phyloP scores from a whole-genome alignment of 2,797 vertebrate genomes.

The Chrysocyon brachyurus region DNA sequence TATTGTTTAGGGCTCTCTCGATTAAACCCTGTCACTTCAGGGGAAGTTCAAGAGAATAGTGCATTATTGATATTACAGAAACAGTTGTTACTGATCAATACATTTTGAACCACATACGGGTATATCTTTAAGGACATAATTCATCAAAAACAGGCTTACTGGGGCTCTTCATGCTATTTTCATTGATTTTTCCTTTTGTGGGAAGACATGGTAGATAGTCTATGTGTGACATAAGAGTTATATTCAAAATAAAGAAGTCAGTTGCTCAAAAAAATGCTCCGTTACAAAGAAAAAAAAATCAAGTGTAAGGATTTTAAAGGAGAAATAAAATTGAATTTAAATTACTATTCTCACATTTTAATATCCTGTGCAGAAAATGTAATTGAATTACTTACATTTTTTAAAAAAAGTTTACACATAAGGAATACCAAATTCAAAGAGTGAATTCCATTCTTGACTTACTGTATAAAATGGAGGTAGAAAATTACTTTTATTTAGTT shows the following conservation, averaged over 20 bases:
- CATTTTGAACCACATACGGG: slow-evolving; percentile 65
- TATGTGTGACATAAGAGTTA: slow-evolving; percentile 69
- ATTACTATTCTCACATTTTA: slow-evolving; percentile 50
- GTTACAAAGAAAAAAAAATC: slow-evolving; percentile 13
- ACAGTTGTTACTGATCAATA: slow-evolving; percentile 78
- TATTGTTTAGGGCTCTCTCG: slow-evolving; percentile 53
- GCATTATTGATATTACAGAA: slow-evolving; percentile 80
- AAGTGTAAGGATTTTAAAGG: background rate
- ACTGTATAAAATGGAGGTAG: background rate
- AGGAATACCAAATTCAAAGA: slow-evolving; percentile 30
- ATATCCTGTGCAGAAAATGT: slow-evolving; percentile 1
- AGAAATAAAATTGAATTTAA: background rate
- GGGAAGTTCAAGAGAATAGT: slow-evolving; percentile 73
- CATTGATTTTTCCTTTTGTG: slow-evolving; percentile 74
- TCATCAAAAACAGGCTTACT: slow-evolving; percentile 76
- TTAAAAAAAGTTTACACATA: background rate
- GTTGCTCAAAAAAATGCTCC: slow-evolving; percentile 29
- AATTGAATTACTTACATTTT: background rate
- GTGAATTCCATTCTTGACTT: slow-evolving; percentile 40
- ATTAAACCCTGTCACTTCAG: slow-evolving; percentile 78
- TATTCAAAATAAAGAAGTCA: slow-evolving; percentile 55
- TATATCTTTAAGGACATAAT: slow-evolving; percentile 83
- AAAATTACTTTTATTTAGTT: slow-evolving; percentile 40
- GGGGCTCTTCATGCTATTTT: slow-evolving; percentile 71
- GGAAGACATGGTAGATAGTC: slow-evolving; percentile 55